Evolutionary conservation across 2,888 invertebrate species (phyloP).

Genomic region (Ennomos quercinarius): DNA sequence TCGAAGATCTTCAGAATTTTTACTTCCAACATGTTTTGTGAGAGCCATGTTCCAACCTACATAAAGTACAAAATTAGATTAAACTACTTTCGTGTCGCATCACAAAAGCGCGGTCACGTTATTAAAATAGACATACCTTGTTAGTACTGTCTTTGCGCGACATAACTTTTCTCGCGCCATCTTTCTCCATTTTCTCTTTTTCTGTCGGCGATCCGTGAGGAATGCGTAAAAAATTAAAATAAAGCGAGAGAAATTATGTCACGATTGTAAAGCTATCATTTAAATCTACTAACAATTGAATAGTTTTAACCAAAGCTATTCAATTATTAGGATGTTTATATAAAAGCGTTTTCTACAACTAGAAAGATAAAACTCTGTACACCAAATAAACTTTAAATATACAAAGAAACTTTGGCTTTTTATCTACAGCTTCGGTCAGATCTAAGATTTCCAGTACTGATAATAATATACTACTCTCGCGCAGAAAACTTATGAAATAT

Average conservation of each 20-base stretch:
- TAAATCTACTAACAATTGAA: constrained; percentile 2
- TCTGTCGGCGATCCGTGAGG: constrained; percentile 34
- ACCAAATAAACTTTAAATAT: too few relatives aligned
- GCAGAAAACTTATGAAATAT: too few relatives aligned
- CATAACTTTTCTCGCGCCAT: constrained; percentile 42
- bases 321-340: background rate
- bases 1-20: too few relatives aligned
- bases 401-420: too few relatives aligned
- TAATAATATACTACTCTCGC: too few relatives aligned
- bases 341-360: constrained; percentile 1
- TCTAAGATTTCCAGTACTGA: too few relatives aligned
- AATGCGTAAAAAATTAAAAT: constrained; percentile 34
- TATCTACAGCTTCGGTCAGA: background rate
- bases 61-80: too few relatives aligned
- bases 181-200: constrained; percentile 33
- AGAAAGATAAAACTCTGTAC: too few relatives aligned
- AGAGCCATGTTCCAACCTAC: too few relatives aligned
- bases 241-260: constrained; percentile 44
- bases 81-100: constrained; percentile 3
- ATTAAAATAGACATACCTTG: constrained; percentile 37
- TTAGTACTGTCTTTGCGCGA: constrained; percentile 37
- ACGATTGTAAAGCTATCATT: constrained; percentile 19
- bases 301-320: background rate
- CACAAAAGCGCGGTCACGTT: constrained; percentile 9
- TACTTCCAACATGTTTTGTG: too few relatives aligned